A percentile compares a stretch with the other conserved stretches of the same genome.
Conservation (phyloP, 2,113 vertebrate genomes). For the Cephalopholis sonnerati region DNA sequence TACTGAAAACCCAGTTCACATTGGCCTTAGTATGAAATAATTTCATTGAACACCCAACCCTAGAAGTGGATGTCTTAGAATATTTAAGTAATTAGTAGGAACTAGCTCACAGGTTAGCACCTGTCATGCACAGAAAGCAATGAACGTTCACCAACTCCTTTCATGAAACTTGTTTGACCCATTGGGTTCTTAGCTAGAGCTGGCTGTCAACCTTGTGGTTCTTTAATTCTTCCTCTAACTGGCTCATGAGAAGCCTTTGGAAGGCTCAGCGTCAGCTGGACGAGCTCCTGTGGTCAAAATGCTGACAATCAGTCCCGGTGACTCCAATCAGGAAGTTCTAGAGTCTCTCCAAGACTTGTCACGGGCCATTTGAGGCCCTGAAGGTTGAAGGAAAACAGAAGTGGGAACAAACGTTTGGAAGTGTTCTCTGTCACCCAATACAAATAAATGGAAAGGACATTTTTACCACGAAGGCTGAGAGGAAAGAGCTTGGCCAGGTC, state of each 20-base stretch:
- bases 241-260: not conserved
- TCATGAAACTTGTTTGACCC: not conserved
- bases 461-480: not conserved
- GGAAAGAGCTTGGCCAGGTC: not conserved
- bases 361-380: slow-evolving; percentile 18
- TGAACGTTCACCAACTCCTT: not conserved
- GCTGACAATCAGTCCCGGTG: not conserved
- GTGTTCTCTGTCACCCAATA: slow-evolving; percentile 23
- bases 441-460: slow-evolving; percentile 31
- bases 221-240: not conserved
- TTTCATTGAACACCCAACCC: not conserved
- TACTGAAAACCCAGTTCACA: too few relatives aligned
- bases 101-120: not conserved
- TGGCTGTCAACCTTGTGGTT: slow-evolving; percentile 1
- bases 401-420: slow-evolving; percentile 34
- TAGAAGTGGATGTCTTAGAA: not conserved
- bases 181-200: not conserved
- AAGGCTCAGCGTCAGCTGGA: slow-evolving; percentile 21
- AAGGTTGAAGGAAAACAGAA: slow-evolving; percentile 25
- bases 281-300: not conserved
- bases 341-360: slow-evolving; percentile 15
- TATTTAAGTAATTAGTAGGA: not conserved
- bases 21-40: not conserved
- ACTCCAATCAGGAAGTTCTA: slow-evolving; percentile 32
- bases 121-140: not conserved